Evolutionary conservation across 2,113 vertebrate species (phyloP).

Genomic region (Hyla sarda): DNA sequence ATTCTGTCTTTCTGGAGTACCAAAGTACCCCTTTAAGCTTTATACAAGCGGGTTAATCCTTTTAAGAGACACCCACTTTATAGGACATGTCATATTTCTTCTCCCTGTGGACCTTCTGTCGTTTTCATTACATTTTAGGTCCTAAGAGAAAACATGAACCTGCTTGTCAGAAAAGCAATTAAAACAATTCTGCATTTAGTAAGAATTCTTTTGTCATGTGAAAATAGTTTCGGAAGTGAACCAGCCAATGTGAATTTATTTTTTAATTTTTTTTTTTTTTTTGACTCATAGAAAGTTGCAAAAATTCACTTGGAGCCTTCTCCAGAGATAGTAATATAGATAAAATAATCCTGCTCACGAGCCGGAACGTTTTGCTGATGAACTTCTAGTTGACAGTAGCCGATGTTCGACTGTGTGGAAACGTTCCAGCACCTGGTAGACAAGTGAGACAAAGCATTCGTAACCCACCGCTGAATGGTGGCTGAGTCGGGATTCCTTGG

Average conservation of each 20-base stretch:
- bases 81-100: background rate
- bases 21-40: too few relatives aligned
- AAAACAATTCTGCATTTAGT: background rate
- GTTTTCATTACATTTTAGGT: background rate
- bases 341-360: conserved; percentile 60
- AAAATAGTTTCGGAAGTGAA: background rate
- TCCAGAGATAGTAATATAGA: conserved; percentile 55
- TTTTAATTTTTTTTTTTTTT: background rate
- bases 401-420: conserved; percentile 68
- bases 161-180: background rate
- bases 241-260: background rate
- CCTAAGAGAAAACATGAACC: background rate
- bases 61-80: too few relatives aligned
- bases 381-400: conserved; percentile 72
- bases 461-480: conserved; percentile 63
- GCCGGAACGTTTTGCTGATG: conserved; percentile 68
- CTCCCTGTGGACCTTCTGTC: background rate
- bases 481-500: conserved; percentile 68
- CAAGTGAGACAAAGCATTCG: conserved; percentile 67
- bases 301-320: conserved; percentile 60
- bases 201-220: conserved; percentile 8
- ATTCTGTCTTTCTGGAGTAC: too few relatives aligned
- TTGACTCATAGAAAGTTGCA: conserved; percentile 55
- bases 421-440: conserved; percentile 71
- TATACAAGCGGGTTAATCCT: background rate